Percentiles rank a stretch among this genome's conserved stretches.
Conservation (phyloP, 1,140 invertebrate species). For the Calosoma granatense region DNA sequence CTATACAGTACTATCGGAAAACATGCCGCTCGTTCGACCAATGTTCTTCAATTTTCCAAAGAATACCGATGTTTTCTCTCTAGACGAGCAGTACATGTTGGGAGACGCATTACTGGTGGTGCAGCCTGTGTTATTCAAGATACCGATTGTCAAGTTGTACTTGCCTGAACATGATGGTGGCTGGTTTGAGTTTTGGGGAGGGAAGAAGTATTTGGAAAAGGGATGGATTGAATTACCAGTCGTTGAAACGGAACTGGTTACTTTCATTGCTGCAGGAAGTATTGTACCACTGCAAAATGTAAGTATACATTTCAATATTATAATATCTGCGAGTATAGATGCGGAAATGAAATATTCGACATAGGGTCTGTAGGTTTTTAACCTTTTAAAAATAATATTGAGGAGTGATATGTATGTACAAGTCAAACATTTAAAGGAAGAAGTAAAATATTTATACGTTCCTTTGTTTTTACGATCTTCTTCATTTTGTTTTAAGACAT, state of each 20-base stretch:
- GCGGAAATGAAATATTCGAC: no score
- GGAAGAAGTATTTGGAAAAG: constrained; percentile 19
- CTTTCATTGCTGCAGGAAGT: constrained; percentile 27
- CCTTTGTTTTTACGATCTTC: no score
- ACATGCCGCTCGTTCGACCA: constrained; percentile 27
- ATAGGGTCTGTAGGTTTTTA: no score
- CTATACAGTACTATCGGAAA: constrained; percentile 23
- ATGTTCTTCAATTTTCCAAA: constrained; percentile 33
- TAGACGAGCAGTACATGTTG: constrained; percentile 31
- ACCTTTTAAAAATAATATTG: no score
- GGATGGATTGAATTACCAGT: constrained; percentile 22
- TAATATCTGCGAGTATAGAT: neutral
- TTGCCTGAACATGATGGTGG: constrained; percentile 22
- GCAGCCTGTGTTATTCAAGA: constrained; percentile 22
- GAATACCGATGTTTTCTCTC: constrained; percentile 21
- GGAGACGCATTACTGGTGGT: constrained; percentile 28
- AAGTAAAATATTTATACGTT: no score
- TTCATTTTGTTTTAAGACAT: no score
- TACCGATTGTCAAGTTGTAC: constrained; percentile 23
- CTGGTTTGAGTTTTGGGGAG: constrained; percentile 34
- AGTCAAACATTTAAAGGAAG: no score
- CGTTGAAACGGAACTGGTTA: constrained; percentile 27
- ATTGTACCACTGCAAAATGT: constrained; percentile 26
- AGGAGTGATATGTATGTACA: no score
- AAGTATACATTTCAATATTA: constrained; percentile 3